Conservation (phyloP, 23 tunicate species). For the Botrylloides violaceus region DNA sequence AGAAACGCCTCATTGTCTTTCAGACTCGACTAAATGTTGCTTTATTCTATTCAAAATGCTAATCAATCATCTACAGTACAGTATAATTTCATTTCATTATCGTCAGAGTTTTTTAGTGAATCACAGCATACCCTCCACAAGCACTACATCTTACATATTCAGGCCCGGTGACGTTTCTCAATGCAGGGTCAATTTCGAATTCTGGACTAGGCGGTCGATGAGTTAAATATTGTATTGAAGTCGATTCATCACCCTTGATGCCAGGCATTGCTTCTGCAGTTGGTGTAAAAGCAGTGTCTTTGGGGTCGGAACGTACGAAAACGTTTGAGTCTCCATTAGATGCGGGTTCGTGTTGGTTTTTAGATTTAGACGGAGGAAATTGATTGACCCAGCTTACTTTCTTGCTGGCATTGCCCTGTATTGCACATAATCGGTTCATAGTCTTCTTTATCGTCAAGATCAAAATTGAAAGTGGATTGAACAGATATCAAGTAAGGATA, state of each 20-base stretch:
- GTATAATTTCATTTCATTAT: too few species aligned
- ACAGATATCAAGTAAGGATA: too few species aligned
- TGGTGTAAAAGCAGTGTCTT: not conserved
- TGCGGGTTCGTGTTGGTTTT: not conserved
- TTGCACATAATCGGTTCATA: not conserved
- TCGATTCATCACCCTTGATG: not conserved
- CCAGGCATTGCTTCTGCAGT: not conserved
- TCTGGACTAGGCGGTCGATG: not conserved
- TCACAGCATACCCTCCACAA: conserved; percentile 2
- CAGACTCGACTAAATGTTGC: too few species aligned
- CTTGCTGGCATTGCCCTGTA: not conserved
- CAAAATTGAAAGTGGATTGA: too few species aligned
- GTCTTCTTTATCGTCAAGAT: not conserved
- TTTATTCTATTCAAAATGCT: too few species aligned
- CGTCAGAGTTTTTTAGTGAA: too few species aligned
- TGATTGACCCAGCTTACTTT: conserved; percentile 21
- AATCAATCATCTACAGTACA: too few species aligned
- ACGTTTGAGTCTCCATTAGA: conserved; percentile 4
- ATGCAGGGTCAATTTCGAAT: not conserved
- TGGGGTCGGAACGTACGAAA: not conserved
- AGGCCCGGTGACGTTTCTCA: not conserved
- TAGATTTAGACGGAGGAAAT: conserved; percentile 3
- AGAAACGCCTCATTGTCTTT: too few species aligned
- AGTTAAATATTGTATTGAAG: not conserved
- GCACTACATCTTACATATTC: not conserved